Conservation (phyloP, 2,888 invertebrate genomes). For the Hydriomena furcata region DNA sequence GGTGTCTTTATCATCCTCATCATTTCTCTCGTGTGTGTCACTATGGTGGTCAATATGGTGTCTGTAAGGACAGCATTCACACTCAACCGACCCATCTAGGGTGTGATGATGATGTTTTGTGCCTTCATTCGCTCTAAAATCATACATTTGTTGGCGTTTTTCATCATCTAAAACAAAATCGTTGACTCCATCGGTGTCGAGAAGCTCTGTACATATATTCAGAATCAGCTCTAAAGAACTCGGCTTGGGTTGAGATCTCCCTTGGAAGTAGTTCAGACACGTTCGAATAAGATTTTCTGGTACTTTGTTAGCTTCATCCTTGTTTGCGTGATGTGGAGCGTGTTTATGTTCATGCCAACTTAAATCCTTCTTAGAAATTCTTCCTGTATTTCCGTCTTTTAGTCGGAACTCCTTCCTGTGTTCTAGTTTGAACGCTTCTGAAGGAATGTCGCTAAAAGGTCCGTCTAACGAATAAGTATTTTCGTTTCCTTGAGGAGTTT, state of each 20-base stretch:
- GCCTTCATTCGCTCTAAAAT: not conserved
- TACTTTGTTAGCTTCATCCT: not conserved
- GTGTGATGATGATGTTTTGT: not conserved
- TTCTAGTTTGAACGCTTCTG: constrained; percentile 34
- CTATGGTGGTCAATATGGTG: not conserved
- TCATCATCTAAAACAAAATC: not conserved
- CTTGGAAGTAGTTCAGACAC: constrained; percentile 9
- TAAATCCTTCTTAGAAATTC: constrained; percentile 12
- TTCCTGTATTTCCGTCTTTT: not conserved
- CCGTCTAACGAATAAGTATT: constrained; percentile 15
- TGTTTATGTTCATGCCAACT: not conserved
- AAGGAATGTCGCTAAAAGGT: constrained; percentile 39
- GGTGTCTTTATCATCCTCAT: not conserved
- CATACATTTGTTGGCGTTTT: not conserved
- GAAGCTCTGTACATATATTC: constrained; percentile 7
- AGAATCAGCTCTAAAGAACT: not conserved
- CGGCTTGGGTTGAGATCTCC: not conserved
- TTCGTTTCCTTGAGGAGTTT: not conserved
- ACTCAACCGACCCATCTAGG: not conserved
- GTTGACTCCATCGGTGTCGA: not conserved
- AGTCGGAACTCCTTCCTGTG: not conserved
- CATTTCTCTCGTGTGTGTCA: too few relatives aligned
- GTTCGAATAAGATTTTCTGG: not conserved
- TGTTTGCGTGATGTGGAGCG: not conserved
- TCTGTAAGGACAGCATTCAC: not conserved